These are phyloP conservation scores for Flabesymbios commensalis DNA, from an alignment of 2,888 invertebrate genomes.

Conservation along the genomic window DNA sequence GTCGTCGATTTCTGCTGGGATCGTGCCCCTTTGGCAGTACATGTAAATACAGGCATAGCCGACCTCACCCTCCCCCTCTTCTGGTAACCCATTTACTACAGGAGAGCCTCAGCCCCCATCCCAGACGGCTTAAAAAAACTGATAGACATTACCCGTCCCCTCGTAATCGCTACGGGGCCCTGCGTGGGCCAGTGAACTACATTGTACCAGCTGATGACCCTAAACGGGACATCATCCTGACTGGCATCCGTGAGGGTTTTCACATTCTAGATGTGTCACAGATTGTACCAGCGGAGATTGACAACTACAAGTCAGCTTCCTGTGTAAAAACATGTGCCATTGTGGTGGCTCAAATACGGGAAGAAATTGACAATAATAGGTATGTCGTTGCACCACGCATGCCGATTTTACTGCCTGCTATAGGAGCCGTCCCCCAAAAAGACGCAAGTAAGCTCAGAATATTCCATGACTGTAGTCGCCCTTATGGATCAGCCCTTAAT, in stretches of 20 bases:
- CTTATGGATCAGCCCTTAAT: neutral
- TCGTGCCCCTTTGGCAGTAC: no score
- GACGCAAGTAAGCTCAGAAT: neutral
- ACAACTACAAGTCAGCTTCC: neutral
- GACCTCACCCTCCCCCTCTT: no score
- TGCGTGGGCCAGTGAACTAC: no score
- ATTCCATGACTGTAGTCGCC: neutral
- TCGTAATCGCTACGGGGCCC: no score
- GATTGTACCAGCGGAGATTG: neutral
- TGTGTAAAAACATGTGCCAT: neutral
- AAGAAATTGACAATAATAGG: neutral
- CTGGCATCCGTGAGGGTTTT: neutral
- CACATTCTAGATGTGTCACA: neutral
- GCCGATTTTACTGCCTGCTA: neutral
- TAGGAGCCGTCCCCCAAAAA: neutral
- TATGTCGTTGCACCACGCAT: neutral
- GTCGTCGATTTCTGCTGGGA: no score
- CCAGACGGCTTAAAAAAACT: no score
- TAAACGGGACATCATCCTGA: neutral
- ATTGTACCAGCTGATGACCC: neutral
- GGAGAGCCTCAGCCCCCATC: no score
- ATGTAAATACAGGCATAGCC: no score
- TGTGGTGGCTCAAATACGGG: neutral
- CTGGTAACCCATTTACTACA: no score
- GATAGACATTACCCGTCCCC: no score